Conservation (phyloP, 2,888 invertebrate species). For the Epinotia demarniana region DNA sequence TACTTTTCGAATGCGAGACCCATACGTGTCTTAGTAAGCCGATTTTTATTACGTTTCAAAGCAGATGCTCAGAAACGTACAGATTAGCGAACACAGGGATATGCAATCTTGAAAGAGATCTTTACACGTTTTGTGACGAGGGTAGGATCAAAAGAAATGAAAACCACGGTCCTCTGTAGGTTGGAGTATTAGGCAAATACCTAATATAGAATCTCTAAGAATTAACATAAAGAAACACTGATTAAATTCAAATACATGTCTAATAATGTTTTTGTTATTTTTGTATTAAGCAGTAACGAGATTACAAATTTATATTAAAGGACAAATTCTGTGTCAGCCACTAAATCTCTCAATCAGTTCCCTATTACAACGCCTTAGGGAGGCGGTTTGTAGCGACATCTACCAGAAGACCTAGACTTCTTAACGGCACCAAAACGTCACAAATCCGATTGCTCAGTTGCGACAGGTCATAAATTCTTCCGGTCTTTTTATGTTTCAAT, state of each 20-base stretch:
- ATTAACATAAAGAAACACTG: background rate
- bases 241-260: background rate
- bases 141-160: conserved; percentile 50
- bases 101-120: conserved; percentile 58
- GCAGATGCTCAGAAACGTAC: conserved; percentile 69
- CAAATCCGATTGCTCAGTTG: too few species aligned
- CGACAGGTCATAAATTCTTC: too few species aligned
- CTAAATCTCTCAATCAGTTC: too few species aligned
- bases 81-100: conserved; percentile 70
- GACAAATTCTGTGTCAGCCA: too few species aligned
- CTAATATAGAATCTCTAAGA: background rate
- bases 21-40: conserved; percentile 74
- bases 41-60: conserved; percentile 81
- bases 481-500: too few species aligned
- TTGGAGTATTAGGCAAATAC: conserved; percentile 9
- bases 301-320: too few species aligned
- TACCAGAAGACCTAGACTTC: too few species aligned
- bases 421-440: too few species aligned
- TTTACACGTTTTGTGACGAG: conserved; percentile 46
- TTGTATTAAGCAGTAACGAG: too few species aligned
- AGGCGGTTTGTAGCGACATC: too few species aligned
- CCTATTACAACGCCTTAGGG: too few species aligned
- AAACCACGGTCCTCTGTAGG: conserved; percentile 34
- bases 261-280: background rate
- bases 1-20: conserved; percentile 66